phyloP scores from a whole-genome alignment of 2,888 invertebrate species.

The Globia sparganii region DNA sequence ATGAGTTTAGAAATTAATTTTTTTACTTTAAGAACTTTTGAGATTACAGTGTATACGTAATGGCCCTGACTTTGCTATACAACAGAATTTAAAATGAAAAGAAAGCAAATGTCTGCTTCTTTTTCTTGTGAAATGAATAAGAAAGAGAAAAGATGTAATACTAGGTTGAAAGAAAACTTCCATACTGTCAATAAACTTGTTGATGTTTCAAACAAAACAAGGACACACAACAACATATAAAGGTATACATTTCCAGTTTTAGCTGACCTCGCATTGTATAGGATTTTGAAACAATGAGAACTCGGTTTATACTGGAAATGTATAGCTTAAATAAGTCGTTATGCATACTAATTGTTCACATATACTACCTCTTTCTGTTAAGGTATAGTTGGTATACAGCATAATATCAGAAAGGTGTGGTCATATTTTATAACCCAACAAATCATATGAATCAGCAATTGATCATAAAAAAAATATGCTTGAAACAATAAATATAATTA shows the following conservation, averaged over 20 bases:
- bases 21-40: slow-evolving; percentile 18
- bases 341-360: neutral
- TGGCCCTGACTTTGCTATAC: neutral
- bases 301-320: too few relatives aligned
- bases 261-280: too few relatives aligned
- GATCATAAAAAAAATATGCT: neutral
- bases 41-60: neutral
- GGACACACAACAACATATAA: too few relatives aligned
- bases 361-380: too few relatives aligned
- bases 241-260: too few relatives aligned
- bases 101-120: too few relatives aligned
- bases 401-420: neutral
- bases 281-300: too few relatives aligned
- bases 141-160: neutral
- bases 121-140: neutral
- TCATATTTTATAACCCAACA: neutral
- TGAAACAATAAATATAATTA: neutral
- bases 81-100: neutral
- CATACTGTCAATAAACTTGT: neutral
- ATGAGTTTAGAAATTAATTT: neutral
- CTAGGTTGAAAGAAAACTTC: too few relatives aligned
- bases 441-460: too few relatives aligned
- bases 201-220: neutral
- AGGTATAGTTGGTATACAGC: neutral
- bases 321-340: too few relatives aligned